These are phyloP conservation scores for Tigriopus californicus DNA, from an alignment of 2,888 invertebrate genomes.

Conservation along the genomic window DNA sequence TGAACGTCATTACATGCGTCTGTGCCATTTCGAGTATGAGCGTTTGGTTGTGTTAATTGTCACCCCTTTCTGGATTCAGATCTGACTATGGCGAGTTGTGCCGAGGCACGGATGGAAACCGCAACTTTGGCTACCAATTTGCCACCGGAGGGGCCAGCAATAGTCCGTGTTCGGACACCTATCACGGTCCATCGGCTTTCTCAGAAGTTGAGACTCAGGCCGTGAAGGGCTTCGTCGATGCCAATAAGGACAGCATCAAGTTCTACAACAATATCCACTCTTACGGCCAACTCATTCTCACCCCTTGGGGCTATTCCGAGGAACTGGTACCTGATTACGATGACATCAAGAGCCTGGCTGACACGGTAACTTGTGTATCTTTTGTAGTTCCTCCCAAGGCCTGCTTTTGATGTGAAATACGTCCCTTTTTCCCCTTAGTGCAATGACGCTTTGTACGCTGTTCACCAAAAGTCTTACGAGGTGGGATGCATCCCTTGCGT, in stretches of 20 bases:
- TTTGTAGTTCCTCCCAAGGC: no score
- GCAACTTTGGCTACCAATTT: slow-evolving; percentile 52
- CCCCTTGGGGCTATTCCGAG: slow-evolving; percentile 5
- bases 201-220: slow-evolving; percentile 44
- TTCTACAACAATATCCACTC: slow-evolving; percentile 30
- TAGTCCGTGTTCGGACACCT: slow-evolving; percentile 38
- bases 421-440: background rate
- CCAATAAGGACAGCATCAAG: slow-evolving; percentile 21
- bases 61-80: no score
- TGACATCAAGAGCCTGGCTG: background rate
- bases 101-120: slow-evolving; percentile 52
- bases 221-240: slow-evolving; percentile 23
- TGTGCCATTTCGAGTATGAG: no score
- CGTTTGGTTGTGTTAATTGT: no score
- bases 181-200: slow-evolving; percentile 41
- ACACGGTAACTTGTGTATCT: background rate
- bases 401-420: no score
- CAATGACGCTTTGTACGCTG: background rate
- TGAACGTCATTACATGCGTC: no score
- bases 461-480: slow-evolving; percentile 4
- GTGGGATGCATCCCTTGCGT: slow-evolving; percentile 13
- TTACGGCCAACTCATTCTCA: slow-evolving; percentile 25
- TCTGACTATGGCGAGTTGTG: slow-evolving; percentile 27
- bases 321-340: background rate
- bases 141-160: slow-evolving; percentile 27